Evolutionary conservation across 2,888 invertebrate genomes (phyloP).

Genomic region (Syritta pipiens): DNA sequence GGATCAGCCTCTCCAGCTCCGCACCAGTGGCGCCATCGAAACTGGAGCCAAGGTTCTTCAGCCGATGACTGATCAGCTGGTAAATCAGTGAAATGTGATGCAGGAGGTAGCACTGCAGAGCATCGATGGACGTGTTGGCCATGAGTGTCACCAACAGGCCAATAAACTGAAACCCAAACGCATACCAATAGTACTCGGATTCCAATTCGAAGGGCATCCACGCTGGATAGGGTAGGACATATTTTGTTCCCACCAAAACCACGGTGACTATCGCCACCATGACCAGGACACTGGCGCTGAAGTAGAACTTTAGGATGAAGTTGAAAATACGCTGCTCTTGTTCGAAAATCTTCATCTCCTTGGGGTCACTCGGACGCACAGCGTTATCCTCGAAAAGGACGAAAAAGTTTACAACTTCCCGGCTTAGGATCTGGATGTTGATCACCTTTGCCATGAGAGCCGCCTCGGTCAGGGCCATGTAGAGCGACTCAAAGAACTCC

Average conservation of each 20-base stretch:
- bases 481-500: constrained; percentile 73
- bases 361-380: neutral
- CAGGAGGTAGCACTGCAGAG: constrained; percentile 73
- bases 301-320: constrained; percentile 67
- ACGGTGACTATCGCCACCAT: constrained; percentile 14
- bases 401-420: constrained; percentile 68
- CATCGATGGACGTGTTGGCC: constrained; percentile 72
- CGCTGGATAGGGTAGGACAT: constrained; percentile 73
- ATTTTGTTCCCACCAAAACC: constrained; percentile 63
- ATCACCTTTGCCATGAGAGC: constrained; percentile 72
- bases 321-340: constrained; percentile 66
- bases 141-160: constrained; percentile 71
- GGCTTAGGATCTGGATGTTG: constrained; percentile 71
- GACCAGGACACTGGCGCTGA: constrained; percentile 51
- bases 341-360: constrained; percentile 51
- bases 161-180: constrained; percentile 72
- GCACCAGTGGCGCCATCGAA: too few relatives aligned
- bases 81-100: constrained; percentile 73
- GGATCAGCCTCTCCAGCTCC: neutral
- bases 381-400: neutral
- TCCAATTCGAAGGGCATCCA: constrained; percentile 75
- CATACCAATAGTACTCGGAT: constrained; percentile 69
- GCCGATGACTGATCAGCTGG: constrained; percentile 71
- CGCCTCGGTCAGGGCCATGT: constrained; percentile 73
- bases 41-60: constrained; percentile 45